Percentiles rank a stretch among this genome's conserved stretches.
Conservation (phyloP, 53 echinoderm and acorn worm species). For the Stichopus horrens region DNA sequence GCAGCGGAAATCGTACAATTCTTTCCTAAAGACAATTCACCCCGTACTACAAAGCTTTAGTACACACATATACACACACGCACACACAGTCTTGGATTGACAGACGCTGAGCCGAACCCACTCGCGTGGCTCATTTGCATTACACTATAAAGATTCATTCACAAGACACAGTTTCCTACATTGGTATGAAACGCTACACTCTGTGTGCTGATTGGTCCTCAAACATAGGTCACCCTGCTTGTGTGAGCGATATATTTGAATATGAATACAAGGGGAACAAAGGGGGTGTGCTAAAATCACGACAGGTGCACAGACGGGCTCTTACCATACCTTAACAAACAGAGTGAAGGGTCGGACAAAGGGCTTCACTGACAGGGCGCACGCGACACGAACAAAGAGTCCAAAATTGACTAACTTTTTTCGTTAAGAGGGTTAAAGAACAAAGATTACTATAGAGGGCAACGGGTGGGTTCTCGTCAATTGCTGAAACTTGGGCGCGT, state of each 20-base stretch:
- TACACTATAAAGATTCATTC: conserved; percentile 42
- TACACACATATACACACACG: background rate
- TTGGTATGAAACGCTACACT: conserved; percentile 4
- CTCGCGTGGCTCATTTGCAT: conserved; percentile 48
- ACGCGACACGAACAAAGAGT: conserved; percentile 75
- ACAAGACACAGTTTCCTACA: conserved; percentile 28
- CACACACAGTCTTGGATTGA: background rate
- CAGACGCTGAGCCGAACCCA: conserved; percentile 26
- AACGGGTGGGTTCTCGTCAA: conserved; percentile 44
- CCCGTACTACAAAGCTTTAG: background rate
- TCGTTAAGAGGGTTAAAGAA: conserved; percentile 41
- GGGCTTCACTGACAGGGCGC: conserved; percentile 63
- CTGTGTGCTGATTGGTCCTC: conserved; percentile 41
- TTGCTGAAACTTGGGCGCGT: conserved; percentile 24
- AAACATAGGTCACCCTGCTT: conserved; percentile 37
- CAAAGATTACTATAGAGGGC: conserved; percentile 49
- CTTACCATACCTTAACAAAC: conserved; percentile 34
- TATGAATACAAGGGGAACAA: conserved; percentile 48
- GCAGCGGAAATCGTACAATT: background rate
- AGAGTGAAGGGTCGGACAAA: conserved; percentile 53
- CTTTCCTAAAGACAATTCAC: background rate
- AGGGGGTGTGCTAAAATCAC: conserved; percentile 55
- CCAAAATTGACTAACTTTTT: conserved; percentile 46
- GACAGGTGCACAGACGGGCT: conserved; percentile 49
- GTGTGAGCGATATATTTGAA: conserved; percentile 38